Conservation (phyloP, 2,797 vertebrate species). For the Mus caroli region DNA sequence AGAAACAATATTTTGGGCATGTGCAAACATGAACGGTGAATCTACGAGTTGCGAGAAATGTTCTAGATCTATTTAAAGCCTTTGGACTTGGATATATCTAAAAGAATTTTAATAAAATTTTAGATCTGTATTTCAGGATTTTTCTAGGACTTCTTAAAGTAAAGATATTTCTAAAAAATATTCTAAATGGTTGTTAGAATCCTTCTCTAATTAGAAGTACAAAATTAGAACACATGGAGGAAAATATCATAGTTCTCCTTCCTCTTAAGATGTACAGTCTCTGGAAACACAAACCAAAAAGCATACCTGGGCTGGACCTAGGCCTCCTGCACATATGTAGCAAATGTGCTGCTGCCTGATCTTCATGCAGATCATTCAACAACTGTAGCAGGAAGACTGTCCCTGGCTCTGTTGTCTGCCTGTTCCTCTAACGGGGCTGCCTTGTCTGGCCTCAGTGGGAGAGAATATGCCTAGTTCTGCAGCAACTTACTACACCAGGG, state of each 20-base stretch:
- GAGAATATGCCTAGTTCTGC: background rate
- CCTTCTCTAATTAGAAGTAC: background rate
- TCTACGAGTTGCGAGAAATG: background rate
- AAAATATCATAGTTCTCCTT: background rate
- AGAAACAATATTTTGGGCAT: fast-evolving
- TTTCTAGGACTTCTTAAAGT: background rate
- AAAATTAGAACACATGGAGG: background rate
- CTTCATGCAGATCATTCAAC: background rate
- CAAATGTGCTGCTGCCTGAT: background rate
- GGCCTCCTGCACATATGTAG: background rate
- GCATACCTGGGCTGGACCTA: background rate
- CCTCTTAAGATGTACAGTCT: background rate
- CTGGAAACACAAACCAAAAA: background rate
- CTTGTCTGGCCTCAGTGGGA: background rate
- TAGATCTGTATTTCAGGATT: background rate
- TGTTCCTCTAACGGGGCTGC: background rate
- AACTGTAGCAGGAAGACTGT: background rate
- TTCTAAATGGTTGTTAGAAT: background rate
- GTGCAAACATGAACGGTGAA: background rate
- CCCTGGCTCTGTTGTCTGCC: background rate
- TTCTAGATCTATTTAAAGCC: background rate
- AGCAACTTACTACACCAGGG: background rate
- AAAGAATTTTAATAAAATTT: background rate
- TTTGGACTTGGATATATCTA: background rate
- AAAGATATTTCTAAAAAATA: background rate